Conservation (phyloP, 2,797 vertebrate species). For the Anomalospiza imberbis region DNA sequence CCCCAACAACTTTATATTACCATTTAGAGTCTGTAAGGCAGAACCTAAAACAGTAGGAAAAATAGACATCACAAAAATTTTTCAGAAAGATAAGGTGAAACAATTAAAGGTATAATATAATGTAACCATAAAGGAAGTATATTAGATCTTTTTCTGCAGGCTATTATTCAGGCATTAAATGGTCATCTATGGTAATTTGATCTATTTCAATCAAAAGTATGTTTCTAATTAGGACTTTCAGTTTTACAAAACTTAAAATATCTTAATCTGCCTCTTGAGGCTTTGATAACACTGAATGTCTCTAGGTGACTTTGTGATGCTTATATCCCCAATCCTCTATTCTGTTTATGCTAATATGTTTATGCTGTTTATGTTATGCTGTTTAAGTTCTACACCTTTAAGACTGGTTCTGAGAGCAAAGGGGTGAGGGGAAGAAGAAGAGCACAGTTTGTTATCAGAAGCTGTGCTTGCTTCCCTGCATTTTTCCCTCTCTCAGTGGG, state of each 20-base stretch:
- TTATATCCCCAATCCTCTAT: fast-evolving
- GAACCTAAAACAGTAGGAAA: background rate
- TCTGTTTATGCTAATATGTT: background rate
- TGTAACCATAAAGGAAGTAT: background rate
- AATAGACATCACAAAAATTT: background rate
- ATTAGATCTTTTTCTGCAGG: background rate
- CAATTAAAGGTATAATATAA: background rate
- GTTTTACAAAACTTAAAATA: background rate
- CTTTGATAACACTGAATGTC: background rate
- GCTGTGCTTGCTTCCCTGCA: background rate
- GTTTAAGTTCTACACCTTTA: background rate
- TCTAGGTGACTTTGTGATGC: background rate
- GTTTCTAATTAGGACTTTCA: background rate
- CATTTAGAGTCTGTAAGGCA: background rate
- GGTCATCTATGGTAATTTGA: background rate
- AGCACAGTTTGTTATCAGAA: background rate
- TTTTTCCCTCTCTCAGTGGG: background rate
- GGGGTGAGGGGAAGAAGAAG: no score
- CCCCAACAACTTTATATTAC: background rate
- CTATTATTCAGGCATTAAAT: background rate
- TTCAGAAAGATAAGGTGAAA: background rate
- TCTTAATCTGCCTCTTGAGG: background rate
- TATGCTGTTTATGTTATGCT: no score
- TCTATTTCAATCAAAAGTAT: background rate
- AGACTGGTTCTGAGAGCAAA: background rate